phyloP scores from a whole-genome alignment of 2,113 vertebrate genomes.

The Oryzias javanicus region DNA sequence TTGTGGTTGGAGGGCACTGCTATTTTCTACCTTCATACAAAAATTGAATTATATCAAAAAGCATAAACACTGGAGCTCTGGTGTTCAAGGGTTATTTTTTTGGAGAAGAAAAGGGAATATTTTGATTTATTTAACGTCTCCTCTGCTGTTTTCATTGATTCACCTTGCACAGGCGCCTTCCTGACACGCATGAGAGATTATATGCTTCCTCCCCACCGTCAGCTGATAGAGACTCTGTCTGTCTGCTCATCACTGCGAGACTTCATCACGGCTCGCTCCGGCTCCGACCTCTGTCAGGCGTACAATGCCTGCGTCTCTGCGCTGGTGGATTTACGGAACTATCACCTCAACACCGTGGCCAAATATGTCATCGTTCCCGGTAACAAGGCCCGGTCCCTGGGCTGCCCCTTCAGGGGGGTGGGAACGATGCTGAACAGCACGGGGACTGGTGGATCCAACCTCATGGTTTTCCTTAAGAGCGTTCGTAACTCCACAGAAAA shows the following conservation, averaged over 20 bases:
- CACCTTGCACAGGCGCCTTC: constrained; percentile 69
- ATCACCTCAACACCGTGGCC: constrained; percentile 79
- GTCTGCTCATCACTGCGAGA: constrained; percentile 55
- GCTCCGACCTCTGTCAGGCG: constrained; percentile 39
- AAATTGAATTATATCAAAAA: no score
- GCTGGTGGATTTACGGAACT: constrained; percentile 74
- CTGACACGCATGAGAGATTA: constrained; percentile 82
- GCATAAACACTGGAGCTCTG: no score
- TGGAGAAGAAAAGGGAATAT: constrained; percentile 11
- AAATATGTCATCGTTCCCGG: constrained; percentile 73
- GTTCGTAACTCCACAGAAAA: constrained; percentile 71
- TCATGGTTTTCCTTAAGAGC: constrained; percentile 81
- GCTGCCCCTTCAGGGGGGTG: constrained; percentile 23
- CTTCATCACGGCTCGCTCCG: constrained; percentile 44
- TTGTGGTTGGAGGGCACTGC: no score
- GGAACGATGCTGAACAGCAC: constrained; percentile 43
- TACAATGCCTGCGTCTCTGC: constrained; percentile 79
- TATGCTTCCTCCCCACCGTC: constrained; percentile 81
- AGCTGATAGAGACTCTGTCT: constrained; percentile 72
- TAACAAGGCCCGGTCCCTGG: constrained; percentile 28
- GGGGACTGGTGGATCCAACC: constrained; percentile 78
- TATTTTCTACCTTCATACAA: no score
- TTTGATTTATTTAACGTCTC: constrained; percentile 23
- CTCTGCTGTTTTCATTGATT: constrained; percentile 26
- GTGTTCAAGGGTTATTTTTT: not conserved